These are phyloP conservation scores for Nettapus auritus DNA, from an alignment of 2,113 vertebrate species.

Conservation along the genomic window DNA sequence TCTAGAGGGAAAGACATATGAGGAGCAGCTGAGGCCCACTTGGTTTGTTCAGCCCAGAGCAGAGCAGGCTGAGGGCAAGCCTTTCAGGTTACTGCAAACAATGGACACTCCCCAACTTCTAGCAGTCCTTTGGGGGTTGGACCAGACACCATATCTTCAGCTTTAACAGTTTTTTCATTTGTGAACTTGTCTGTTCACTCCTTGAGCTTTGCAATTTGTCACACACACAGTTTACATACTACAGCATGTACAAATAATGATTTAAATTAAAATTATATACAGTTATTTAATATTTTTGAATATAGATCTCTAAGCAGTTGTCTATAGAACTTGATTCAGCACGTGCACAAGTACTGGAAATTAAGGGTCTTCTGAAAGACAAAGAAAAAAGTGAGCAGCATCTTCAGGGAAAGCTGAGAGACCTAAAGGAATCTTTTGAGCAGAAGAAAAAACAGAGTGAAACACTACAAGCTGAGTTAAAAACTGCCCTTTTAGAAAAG, in stretches of 20 bases:
- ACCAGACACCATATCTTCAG: neutral
- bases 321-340: conserved; percentile 79
- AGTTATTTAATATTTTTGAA: conserved; percentile 47
- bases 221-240: neutral
- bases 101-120: neutral
- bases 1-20: too few species aligned
- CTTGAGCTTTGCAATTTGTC: neutral
- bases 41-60: too few species aligned
- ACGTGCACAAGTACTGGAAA: conserved; percentile 79
- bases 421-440: conserved; percentile 80
- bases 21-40: too few species aligned
- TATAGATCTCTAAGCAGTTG: conserved; percentile 84
- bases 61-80: neutral
- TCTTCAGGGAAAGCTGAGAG: conserved; percentile 83
- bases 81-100: neutral
- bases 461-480: conserved; percentile 80
- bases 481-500: conserved; percentile 78
- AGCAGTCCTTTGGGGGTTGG: neutral
- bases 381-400: conserved; percentile 85
- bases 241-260: neutral
- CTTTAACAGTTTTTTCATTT: neutral
- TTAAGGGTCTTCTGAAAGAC: conserved; percentile 82
- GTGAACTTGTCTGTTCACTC: neutral
- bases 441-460: conserved; percentile 86
- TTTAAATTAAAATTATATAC: neutral